Percentiles rank a stretch among this genome's conserved stretches.
phyloP scores from a whole-genome alignment of 2,888 invertebrate genomes.

The Eristalinus sepulchralis region DNA sequence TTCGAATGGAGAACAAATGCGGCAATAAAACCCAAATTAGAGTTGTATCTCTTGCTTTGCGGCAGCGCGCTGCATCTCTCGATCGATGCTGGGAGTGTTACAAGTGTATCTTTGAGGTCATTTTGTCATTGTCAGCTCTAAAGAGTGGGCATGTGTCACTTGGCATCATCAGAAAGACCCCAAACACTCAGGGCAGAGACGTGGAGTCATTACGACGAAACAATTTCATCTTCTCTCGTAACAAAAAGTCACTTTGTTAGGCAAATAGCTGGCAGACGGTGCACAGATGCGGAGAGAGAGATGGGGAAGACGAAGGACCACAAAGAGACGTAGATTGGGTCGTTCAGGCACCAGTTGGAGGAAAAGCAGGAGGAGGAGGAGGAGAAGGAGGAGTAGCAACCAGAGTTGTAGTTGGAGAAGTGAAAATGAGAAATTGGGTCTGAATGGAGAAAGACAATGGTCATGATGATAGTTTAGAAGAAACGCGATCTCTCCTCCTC shows the following conservation, averaged over 20 bases:
- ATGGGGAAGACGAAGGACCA: not conserved
- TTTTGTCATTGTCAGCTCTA: constrained; percentile 65
- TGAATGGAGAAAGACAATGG: constrained; percentile 42
- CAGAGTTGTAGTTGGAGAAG: constrained; percentile 16
- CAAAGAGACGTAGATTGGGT: constrained; percentile 30
- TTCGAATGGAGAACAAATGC: constrained; percentile 56
- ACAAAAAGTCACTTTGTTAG: constrained; percentile 57
- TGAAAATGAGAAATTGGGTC: constrained; percentile 68
- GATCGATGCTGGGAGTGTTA: constrained; percentile 27
- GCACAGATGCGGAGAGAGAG: not conserved
- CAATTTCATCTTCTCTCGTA: constrained; percentile 53
- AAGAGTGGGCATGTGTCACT: constrained; percentile 63
- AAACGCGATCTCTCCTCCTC: constrained; percentile 28
- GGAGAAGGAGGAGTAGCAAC: not conserved
- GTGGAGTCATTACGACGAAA: constrained; percentile 45
- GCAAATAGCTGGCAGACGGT: constrained; percentile 29
- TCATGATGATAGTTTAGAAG: constrained; percentile 53
- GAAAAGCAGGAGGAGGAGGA: not conserved
- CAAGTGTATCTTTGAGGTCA: constrained; percentile 57
- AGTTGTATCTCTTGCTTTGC: constrained; percentile 16
- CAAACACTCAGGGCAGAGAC: constrained; percentile 17
- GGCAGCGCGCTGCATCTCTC: not conserved
- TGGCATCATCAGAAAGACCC: constrained; percentile 37
- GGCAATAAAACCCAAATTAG: constrained; percentile 61
- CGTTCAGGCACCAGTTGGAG: too few relatives aligned